A percentile compares a stretch with the other conserved stretches of the same genome.
Evolutionary conservation across 2,888 invertebrate species (phyloP).

Genomic region (Pyrgus malvae): DNA sequence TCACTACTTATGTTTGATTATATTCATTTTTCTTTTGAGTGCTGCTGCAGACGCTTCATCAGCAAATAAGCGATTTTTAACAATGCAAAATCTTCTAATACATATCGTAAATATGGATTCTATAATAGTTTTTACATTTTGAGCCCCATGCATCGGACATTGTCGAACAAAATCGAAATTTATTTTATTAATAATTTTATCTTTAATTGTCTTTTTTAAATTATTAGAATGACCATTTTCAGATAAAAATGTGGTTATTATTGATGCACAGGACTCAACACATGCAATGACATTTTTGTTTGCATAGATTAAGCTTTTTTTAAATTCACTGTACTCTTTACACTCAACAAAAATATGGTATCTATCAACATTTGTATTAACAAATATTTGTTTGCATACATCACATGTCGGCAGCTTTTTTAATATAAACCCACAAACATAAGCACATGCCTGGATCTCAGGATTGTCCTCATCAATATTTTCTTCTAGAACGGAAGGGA

Average conservation of each 20-base stretch:
- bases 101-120: no score
- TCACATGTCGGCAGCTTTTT: no score
- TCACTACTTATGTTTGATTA: not conserved
- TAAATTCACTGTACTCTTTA: not conserved
- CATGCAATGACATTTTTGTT: no score
- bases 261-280: not conserved
- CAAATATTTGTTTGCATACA: no score
- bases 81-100: not conserved
- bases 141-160: not conserved
- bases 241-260: not conserved
- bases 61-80: not conserved
- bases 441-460: not conserved
- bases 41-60: not conserved
- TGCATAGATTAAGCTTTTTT: no score
- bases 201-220: not conserved
- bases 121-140: no score
- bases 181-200: not conserved
- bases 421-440: not conserved
- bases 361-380: no score
- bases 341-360: not conserved
- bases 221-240: no score
- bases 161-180: not conserved
- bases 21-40: not conserved
- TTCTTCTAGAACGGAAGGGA: not conserved
- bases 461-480: not conserved